Conservation (phyloP, 1,140 invertebrate genomes). For the Drosophila arawakana region DNA sequence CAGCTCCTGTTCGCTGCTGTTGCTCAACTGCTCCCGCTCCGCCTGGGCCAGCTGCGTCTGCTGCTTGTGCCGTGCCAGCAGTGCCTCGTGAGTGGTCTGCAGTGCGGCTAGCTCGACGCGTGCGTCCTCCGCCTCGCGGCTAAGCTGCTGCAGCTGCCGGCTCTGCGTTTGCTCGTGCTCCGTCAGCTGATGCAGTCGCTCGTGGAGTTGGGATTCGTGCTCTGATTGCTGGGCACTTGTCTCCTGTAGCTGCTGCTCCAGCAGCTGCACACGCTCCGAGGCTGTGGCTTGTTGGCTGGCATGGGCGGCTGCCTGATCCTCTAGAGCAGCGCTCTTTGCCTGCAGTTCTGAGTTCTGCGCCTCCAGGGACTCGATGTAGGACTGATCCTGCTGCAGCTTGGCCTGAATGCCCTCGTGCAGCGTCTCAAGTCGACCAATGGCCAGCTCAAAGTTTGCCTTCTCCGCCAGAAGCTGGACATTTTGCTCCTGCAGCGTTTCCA, state of each 20-base stretch:
- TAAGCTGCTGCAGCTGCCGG: conserved; percentile 85
- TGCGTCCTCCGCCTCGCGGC: conserved; percentile 86
- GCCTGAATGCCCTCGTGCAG: conserved; percentile 85
- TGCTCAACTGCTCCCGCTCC: conserved; percentile 55
- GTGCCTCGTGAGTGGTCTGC: conserved; percentile 50
- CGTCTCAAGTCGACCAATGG: conserved; percentile 64
- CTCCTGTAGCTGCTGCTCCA: conserved; percentile 86
- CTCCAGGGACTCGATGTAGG: conserved; percentile 90
- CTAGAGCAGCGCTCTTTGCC: conserved; percentile 86
- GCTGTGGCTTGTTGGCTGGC: conserved; percentile 86
- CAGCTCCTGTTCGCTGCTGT: conserved; percentile 72
- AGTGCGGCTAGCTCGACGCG: conserved; percentile 84
- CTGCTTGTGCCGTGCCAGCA: conserved; percentile 41
- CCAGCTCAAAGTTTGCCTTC: conserved; percentile 65
- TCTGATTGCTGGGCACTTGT: conserved; percentile 86
- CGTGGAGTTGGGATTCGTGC: conserved; percentile 86
- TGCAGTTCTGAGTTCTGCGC: conserved; percentile 88
- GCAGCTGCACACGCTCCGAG: conserved; percentile 85
- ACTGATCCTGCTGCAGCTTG: conserved; percentile 90
- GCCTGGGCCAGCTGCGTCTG: conserved; percentile 25
- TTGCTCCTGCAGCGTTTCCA: conserved; percentile 29
- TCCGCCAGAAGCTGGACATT: conserved; percentile 85
- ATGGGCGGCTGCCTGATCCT: conserved; percentile 86
- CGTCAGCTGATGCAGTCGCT: conserved; percentile 85
- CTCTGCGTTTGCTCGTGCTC: conserved; percentile 86